A percentile compares a stretch with the other conserved stretches of the same genome.
Evolutionary conservation across 2,113 vertebrate genomes (phyloP).

Genomic region (Cyanoramphus novaezelandiae): DNA sequence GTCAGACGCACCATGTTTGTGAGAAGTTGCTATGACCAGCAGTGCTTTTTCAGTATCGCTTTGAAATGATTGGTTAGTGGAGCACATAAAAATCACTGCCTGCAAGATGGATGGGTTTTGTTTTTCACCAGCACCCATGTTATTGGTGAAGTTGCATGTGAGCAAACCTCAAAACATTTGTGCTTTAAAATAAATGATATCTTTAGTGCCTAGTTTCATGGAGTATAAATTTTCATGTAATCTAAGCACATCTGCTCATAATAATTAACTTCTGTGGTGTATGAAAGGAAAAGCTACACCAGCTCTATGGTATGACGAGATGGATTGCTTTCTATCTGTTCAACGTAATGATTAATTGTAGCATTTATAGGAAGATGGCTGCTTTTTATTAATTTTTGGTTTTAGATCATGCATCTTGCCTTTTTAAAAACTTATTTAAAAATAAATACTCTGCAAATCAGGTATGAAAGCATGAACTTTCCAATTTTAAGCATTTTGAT

Average conservation of each 20-base stretch:
- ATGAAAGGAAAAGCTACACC: conserved; percentile 68
- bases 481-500: conserved; percentile 32
- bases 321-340: conserved; percentile 67
- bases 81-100: not conserved
- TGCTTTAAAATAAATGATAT: conserved; percentile 40
- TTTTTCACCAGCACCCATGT: not conserved
- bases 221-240: conserved; percentile 71
- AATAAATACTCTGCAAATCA: conserved; percentile 46
- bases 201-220: conserved; percentile 44
- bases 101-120: not conserved
- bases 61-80: not conserved
- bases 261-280: conserved; percentile 73
- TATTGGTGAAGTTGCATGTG: not conserved
- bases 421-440: conserved; percentile 36
- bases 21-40: not conserved
- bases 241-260: conserved; percentile 75
- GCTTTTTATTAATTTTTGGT: conserved; percentile 60
- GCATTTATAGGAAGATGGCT: conserved; percentile 59
- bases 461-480: conserved; percentile 32
- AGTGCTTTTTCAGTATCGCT: not conserved
- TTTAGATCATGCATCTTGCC: conserved; percentile 33
- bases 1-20: rapidly evolving
- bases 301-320: conserved; percentile 57
- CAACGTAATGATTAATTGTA: conserved; percentile 74
- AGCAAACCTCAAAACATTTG: not conserved